These are phyloP conservation scores for Agrochola macilenta DNA, from an alignment of 2,888 invertebrate genomes.

Conservation along the genomic window DNA sequence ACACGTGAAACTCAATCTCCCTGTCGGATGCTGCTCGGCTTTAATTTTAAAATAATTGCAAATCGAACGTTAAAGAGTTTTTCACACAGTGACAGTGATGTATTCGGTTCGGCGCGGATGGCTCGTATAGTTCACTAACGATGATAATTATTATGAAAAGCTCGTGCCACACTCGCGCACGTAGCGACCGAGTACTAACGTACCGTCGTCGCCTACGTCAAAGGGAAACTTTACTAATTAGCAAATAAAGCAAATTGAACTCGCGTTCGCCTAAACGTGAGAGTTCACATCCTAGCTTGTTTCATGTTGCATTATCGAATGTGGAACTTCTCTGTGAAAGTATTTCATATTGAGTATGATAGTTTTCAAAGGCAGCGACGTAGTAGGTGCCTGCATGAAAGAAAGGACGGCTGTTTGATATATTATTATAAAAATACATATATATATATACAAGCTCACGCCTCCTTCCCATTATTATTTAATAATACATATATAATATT, in stretches of 20 bases:
- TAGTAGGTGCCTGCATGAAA: not conserved
- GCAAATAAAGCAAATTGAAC: slow-evolving; percentile 86
- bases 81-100: slow-evolving; percentile 70
- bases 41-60: slow-evolving; percentile 62
- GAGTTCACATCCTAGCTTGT: slow-evolving; percentile 73
- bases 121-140: slow-evolving; percentile 72
- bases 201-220: slow-evolving; percentile 73
- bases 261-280: slow-evolving; percentile 78
- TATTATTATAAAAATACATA: not conserved
- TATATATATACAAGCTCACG: too few relatives aligned
- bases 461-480: too few relatives aligned
- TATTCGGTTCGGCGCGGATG: slow-evolving; percentile 61
- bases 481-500: too few relatives aligned
- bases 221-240: slow-evolving; percentile 87
- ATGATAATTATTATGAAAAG: slow-evolving; percentile 81
- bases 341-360: slow-evolving; percentile 32
- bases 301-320: slow-evolving; percentile 72
- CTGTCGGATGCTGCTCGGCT: slow-evolving; percentile 45
- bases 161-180: slow-evolving; percentile 68
- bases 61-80: slow-evolving; percentile 68
- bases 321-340: slow-evolving; percentile 51
- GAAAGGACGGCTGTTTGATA: not conserved
- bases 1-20: slow-evolving; percentile 39
- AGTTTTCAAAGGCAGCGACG: slow-evolving; percentile 5
- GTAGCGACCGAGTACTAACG: slow-evolving; percentile 62